phyloP scores from a whole-genome alignment of 2,888 invertebrate species.

The Lumbricus terrestris region DNA sequence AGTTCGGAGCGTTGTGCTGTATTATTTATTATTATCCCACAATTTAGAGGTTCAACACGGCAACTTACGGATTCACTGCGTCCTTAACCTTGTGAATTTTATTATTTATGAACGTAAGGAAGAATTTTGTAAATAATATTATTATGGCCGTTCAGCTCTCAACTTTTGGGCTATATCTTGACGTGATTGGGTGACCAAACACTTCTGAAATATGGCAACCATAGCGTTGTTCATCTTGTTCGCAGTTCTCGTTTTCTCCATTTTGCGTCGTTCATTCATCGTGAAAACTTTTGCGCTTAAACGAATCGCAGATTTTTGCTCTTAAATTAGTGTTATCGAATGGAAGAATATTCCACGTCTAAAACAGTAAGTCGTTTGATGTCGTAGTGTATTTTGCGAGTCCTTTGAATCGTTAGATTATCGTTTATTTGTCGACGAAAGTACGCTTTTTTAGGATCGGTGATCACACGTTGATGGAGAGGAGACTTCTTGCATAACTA shows the following conservation, averaged over 20 bases:
- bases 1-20: too few species aligned
- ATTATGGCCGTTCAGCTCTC: too few species aligned
- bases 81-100: too few species aligned
- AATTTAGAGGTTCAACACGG: too few species aligned
- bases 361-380: conserved; percentile 3
- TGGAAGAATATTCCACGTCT: neutral
- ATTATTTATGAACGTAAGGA: too few species aligned
- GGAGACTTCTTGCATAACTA: neutral
- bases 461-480: neutral
- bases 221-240: neutral
- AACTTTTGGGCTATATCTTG: too few species aligned
- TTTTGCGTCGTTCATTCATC: neutral
- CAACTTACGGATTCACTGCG: too few species aligned
- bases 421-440: neutral
- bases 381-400: neutral
- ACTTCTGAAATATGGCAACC: too few species aligned
- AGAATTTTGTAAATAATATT: too few species aligned
- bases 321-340: neutral
- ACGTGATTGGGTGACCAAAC: too few species aligned
- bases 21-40: too few species aligned
- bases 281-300: neutral
- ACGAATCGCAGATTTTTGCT: neutral
- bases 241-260: neutral
- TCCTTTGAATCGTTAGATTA: neutral
- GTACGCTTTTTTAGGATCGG: neutral